Conservation (phyloP, 2,113 vertebrate genomes). For the Nyctibius bracteatus region DNA sequence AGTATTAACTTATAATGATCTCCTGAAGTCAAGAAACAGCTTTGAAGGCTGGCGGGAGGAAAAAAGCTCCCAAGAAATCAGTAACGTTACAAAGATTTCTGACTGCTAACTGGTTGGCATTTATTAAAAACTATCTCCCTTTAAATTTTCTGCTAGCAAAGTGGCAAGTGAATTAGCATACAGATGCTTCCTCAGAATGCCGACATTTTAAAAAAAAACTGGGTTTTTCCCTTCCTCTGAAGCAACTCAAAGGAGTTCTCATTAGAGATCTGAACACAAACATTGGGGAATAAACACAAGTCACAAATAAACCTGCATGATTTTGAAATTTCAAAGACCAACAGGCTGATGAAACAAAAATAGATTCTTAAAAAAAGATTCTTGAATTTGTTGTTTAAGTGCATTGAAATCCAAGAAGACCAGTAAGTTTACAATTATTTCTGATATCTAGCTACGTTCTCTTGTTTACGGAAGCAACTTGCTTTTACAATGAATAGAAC, state of each 20-base stretch:
- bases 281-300: not conserved
- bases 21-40: not conserved
- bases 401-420: not conserved
- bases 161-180: slow-evolving; percentile 45
- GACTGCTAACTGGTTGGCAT: not conserved
- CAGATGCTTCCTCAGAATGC: slow-evolving; percentile 51
- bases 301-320: not conserved
- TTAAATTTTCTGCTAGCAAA: slow-evolving; percentile 39
- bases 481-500: fast-evolving
- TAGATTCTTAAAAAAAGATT: not conserved
- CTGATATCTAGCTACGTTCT: not conserved
- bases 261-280: not conserved
- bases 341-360: not conserved
- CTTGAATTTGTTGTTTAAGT: not conserved
- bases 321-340: not conserved
- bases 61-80: not conserved
- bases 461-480: not conserved
- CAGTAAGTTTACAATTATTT: not conserved
- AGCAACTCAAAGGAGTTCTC: slow-evolving; percentile 6
- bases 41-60: not conserved
- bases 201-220: slow-evolving; percentile 7
- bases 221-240: slow-evolving; percentile 31
- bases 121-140: slow-evolving; percentile 21
- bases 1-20: not conserved
- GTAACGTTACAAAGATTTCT: not conserved